These are phyloP conservation scores for Elymnias hypermnestra DNA, from an alignment of 1,140 invertebrate genomes.

Conservation along the genomic window DNA sequence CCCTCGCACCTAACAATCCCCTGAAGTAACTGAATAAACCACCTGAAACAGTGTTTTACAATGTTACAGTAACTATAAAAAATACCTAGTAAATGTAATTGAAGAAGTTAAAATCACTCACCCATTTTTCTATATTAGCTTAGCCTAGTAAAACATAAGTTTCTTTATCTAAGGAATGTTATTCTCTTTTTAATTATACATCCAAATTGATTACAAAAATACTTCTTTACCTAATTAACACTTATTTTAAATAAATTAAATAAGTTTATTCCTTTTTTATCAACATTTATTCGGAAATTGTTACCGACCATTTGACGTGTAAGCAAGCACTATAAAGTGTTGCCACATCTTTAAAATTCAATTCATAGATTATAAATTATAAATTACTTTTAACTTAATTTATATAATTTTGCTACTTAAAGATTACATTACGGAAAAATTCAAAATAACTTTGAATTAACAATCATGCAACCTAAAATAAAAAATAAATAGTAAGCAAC, in stretches of 20 bases:
- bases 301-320: constrained; percentile 61
- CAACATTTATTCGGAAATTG: constrained; percentile 47
- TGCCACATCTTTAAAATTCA: no score
- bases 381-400: no score
- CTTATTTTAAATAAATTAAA: constrained; percentile 16
- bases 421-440: no score
- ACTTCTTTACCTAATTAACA: constrained; percentile 10
- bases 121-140: constrained; percentile 60
- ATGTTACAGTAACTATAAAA: neutral
- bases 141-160: constrained; percentile 59
- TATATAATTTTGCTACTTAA: no score
- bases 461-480: no score
- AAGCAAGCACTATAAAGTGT: constrained; percentile 49
- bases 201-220: constrained; percentile 29
- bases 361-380: no score
- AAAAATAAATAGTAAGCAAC: no score
- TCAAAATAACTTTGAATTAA: no score
- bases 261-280: constrained; percentile 26
- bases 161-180: constrained; percentile 47
- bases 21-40: constrained; percentile 97
- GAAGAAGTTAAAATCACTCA: constrained; percentile 25
- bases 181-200: constrained; percentile 27
- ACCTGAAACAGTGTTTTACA: constrained; percentile 77
- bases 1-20: constrained; percentile 92
- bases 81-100: constrained; percentile 9